These are phyloP conservation scores for Mesorhabditis sp. DNA, from an alignment of 2,888 invertebrate genomes.

Conservation along the genomic window DNA sequence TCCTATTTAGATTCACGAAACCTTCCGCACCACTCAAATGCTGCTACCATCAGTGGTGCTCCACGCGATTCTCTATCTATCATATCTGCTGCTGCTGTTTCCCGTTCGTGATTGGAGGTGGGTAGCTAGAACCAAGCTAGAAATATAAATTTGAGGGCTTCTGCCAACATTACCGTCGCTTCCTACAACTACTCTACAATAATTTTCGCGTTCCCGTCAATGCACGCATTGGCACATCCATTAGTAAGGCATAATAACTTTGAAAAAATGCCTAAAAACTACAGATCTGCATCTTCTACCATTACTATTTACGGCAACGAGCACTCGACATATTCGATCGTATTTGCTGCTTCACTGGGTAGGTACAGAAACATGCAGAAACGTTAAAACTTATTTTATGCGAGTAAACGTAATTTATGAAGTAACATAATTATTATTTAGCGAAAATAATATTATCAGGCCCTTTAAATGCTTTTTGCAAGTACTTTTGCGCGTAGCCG, in stretches of 20 bases:
- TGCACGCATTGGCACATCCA: conserved; percentile 30
- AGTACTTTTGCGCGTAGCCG: neutral
- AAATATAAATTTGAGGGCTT: conserved; percentile 13
- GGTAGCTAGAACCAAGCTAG: neutral
- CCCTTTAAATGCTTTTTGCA: neutral
- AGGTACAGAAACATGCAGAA: neutral
- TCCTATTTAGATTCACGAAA: conserved; percentile 25
- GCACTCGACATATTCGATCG: conserved; percentile 16
- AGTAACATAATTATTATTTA: no score
- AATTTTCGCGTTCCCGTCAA: conserved; percentile 22
- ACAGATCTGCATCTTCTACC: conserved; percentile 23
- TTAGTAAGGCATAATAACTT: conserved; percentile 15
- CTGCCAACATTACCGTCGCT: conserved; percentile 15
- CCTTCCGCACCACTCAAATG: conserved; percentile 28
- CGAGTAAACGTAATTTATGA: no score
- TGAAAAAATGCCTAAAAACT: neutral
- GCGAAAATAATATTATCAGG: no score
- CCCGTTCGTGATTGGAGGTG: conserved; percentile 23
- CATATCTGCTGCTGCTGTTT: conserved; percentile 23
- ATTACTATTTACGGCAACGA: conserved; percentile 26
- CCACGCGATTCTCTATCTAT: conserved; percentile 25
- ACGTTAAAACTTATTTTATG: no score
- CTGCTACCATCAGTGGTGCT: conserved; percentile 25
- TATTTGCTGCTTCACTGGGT: neutral
- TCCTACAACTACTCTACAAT: conserved; percentile 27